phyloP scores from a whole-genome alignment of 2,113 vertebrate species.

The Ageneiosus marmoratus region DNA sequence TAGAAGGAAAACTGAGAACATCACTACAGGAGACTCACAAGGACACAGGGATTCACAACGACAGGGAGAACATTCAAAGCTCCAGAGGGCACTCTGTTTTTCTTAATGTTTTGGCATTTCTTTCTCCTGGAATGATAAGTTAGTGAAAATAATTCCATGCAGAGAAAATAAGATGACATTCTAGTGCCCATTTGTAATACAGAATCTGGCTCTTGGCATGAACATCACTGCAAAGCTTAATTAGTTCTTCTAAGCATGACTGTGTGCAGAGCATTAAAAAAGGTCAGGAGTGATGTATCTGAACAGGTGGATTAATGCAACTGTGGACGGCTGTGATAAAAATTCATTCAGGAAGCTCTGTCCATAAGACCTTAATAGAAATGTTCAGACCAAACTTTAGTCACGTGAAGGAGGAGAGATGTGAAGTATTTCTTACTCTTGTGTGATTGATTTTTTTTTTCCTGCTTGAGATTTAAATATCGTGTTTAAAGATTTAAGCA shows the following conservation, averaged over 20 bases:
- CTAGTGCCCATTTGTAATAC: not conserved
- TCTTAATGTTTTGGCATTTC: not conserved
- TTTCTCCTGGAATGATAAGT: not conserved
- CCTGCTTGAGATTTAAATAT: too few relatives aligned
- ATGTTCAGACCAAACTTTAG: not conserved
- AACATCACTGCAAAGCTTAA: not conserved
- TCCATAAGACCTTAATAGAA: not conserved
- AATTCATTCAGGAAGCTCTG: not conserved
- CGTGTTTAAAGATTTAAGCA: too few relatives aligned
- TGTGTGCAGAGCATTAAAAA: not conserved
- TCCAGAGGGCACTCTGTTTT: too few relatives aligned
- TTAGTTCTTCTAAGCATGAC: not conserved
- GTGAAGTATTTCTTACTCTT: too few relatives aligned
- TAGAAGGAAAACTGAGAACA: too few relatives aligned
- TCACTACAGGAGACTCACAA: too few relatives aligned
- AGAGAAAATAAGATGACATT: not conserved
- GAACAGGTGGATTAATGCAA: not conserved
- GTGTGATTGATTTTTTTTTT: too few relatives aligned
- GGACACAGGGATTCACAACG: too few relatives aligned
- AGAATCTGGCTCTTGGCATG: not conserved
- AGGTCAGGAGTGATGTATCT: not conserved
- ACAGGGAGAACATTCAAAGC: too few relatives aligned
- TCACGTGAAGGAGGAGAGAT: too few relatives aligned
- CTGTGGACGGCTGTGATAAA: not conserved
- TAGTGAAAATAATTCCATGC: not conserved